phyloP scores from a whole-genome alignment of 2,888 invertebrate genomes.

The Cantharis rustica region DNA sequence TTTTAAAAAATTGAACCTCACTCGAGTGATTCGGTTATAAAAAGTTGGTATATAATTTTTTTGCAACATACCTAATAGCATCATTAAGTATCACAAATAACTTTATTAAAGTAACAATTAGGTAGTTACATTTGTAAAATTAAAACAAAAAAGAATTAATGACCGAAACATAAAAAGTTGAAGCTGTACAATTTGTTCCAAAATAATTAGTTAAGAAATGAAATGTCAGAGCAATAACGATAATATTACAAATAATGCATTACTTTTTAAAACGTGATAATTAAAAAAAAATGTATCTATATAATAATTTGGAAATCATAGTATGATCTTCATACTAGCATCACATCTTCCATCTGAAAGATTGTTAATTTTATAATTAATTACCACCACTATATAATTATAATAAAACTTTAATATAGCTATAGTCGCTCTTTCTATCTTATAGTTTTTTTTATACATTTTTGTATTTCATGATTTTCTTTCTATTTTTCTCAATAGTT shows the following conservation, averaged over 20 bases:
- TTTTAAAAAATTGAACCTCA: not conserved
- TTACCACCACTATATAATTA: too few relatives aligned
- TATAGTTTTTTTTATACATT: too few relatives aligned
- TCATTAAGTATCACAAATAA: constrained; percentile 12
- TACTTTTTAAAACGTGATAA: constrained; percentile 19
- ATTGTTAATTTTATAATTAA: too few relatives aligned
- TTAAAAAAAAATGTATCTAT: not conserved
- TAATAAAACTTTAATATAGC: too few relatives aligned
- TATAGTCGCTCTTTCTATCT: too few relatives aligned
- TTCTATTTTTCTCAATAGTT: too few relatives aligned
- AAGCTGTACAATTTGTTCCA: constrained; percentile 8
- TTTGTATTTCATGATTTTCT: too few relatives aligned
- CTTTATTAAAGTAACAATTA: constrained; percentile 25
- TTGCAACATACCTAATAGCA: constrained; percentile 2
- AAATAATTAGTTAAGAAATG: constrained; percentile 17
- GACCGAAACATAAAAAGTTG: constrained; percentile 16
- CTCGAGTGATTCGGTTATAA: not conserved
- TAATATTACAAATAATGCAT: constrained; percentile 8
- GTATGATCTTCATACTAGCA: too few relatives aligned
- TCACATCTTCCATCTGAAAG: too few relatives aligned
- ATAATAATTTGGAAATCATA: too few relatives aligned
- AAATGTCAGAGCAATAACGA: constrained; percentile 14
- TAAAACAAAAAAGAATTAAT: constrained; percentile 22
- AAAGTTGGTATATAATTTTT: not conserved
- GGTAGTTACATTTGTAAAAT: constrained; percentile 18